Base-by-base conservation (phyloP, 2,113 vertebrate genomes). In the Lepus europaeus region DNA sequence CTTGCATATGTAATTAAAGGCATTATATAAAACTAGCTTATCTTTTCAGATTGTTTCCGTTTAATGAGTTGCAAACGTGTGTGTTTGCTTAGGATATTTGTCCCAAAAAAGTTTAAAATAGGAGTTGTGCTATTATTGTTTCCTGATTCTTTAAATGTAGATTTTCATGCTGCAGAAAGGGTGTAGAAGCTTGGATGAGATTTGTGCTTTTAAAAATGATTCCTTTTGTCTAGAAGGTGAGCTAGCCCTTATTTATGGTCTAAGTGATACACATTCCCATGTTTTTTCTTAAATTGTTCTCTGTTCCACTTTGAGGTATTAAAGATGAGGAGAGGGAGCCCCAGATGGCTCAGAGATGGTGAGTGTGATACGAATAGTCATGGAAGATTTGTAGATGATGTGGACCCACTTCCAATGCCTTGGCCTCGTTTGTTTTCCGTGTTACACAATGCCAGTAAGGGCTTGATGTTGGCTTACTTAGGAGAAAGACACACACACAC, bases 1-100 rank as follows among this genome's bases (percentile, higher is more conserved):
- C 92, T 81, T 87, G 95, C 86, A 77, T 89, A 25, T 89, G 56
- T 96, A 97, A 97, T 96, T 95, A 90, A 94, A 73, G 66, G 73
- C 81, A 95, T 97, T 96, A 95, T 96, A 68, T 73, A 91, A 83
- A 95, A 80, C 61, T 76, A 72, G 33, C 11, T 39, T 93, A n/a
- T 94, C 87, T 91, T 93, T 82, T 10, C 27, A 80, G 81, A 89
- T 89, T 91, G 85, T 93, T 96, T 95, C 74, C 56, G 92, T 6
- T 59, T 95, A 92, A 81, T 97, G 86, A 95, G 95, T 87, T 95
- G 61, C 33, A 95, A 87, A 88, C 0, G 0, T 81, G 53, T 95
- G 36, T 74, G 63, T 83, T 93, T 92, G 72, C 69, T 78, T 68
- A 83, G 84, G 12, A 16, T 89, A 51, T 91, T 70, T 86, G 82